Conservation (phyloP, 2,113 vertebrate genomes). For the Melanerpes formicivorus region DNA sequence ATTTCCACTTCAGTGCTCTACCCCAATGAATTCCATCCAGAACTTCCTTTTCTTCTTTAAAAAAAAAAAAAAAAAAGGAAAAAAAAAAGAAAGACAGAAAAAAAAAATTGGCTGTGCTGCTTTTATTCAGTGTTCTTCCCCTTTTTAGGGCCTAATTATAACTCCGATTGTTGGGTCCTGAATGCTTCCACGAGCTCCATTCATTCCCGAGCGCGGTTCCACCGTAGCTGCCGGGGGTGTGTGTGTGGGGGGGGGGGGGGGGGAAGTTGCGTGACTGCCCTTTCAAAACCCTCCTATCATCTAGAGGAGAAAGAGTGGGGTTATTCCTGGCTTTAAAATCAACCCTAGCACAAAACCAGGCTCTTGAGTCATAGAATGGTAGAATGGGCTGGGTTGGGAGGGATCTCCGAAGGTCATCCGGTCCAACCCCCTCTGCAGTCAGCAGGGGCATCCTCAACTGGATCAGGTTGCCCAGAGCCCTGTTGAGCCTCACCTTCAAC, state of each 20-base stretch:
- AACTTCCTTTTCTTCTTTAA: slow-evolving; percentile 67
- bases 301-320: slow-evolving; percentile 53
- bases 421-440: too few species aligned
- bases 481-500: too few species aligned
- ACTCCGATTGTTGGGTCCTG: slow-evolving; percentile 59
- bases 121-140: slow-evolving; percentile 65
- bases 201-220: slow-evolving; percentile 52
- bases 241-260: too few species aligned
- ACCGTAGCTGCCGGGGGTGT: slow-evolving; percentile 45
- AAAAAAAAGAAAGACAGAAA: too few species aligned
- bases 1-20: slow-evolving; percentile 61
- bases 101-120: slow-evolving; percentile 66
- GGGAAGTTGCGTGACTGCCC: slow-evolving; percentile 64
- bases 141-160: slow-evolving; percentile 68
- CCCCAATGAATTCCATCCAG: slow-evolving; percentile 61
- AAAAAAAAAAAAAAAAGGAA: too few species aligned
- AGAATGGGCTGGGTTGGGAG: too few species aligned
- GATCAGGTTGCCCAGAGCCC: too few species aligned
- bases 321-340: slow-evolving; percentile 63
- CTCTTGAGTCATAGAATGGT: background rate
- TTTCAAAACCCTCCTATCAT: slow-evolving; percentile 65
- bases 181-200: slow-evolving; percentile 71
- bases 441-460: too few species aligned
- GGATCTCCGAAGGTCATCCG: too few species aligned
- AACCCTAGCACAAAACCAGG: background rate